Evolutionary conservation across 2,888 invertebrate genomes (phyloP).

Genomic region (Pyrgus malvae): DNA sequence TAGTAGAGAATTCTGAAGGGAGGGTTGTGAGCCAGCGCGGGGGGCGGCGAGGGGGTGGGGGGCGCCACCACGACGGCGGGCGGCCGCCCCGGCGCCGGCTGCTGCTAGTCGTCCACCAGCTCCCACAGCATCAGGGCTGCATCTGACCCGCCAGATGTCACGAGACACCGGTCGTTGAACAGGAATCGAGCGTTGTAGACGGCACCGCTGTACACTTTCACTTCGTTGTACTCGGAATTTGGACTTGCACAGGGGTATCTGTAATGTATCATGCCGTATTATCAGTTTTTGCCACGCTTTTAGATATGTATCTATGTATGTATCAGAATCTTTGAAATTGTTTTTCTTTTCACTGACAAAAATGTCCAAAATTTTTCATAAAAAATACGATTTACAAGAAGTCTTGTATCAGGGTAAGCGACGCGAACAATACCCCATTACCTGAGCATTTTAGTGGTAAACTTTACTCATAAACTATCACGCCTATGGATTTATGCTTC

Average conservation of each 20-base stretch:
- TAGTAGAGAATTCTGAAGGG: conserved; percentile 67
- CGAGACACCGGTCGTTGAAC: conserved; percentile 92
- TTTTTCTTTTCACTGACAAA: background rate
- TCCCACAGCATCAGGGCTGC: conserved; percentile 96
- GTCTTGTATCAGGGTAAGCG: too few species aligned
- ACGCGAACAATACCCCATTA: too few species aligned
- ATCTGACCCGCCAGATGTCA: conserved; percentile 93
- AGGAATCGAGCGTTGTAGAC: conserved; percentile 91
- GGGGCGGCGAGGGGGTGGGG: conserved; percentile 67
- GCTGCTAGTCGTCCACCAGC: conserved; percentile 88
- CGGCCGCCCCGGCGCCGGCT: conserved; percentile 54
- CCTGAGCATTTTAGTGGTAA: too few species aligned
- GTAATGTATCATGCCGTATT: too few species aligned
- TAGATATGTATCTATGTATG: too few species aligned
- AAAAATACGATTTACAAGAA: too few species aligned
- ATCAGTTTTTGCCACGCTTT: too few species aligned
- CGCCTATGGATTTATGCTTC: too few species aligned
- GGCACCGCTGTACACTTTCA: conserved; percentile 92
- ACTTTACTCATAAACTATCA: too few species aligned
- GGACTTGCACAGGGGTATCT: conserved; percentile 93
- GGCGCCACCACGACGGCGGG: conserved; percentile 66
- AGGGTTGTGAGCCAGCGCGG: conserved; percentile 44
- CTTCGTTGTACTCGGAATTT: conserved; percentile 93
- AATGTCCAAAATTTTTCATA: too few species aligned
- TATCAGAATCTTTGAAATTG: background rate